Percentiles rank a stretch among this genome's conserved stretches.
These are phyloP conservation scores for Thumatha senex DNA, from an alignment of 2,888 invertebrate species.

Conservation along the genomic window DNA sequence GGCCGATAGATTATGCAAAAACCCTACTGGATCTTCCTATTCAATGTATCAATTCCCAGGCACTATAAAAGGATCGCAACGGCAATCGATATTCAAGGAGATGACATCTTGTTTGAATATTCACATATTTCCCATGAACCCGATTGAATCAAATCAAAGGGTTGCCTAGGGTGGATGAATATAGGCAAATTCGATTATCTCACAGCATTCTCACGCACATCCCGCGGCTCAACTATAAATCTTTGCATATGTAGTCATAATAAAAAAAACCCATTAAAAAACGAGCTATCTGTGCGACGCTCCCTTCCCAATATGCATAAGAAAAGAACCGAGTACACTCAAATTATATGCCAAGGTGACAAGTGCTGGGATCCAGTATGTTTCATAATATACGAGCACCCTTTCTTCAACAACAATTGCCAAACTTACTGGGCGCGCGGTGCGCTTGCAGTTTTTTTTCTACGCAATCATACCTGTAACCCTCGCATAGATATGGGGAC, in stretches of 20 bases:
- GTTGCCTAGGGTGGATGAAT: conserved; percentile 73
- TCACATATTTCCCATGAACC: conserved; percentile 76
- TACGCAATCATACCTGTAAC: conserved; percentile 67
- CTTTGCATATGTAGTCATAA: conserved; percentile 76
- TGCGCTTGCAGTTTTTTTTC: conserved; percentile 70
- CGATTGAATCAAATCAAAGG: conserved; percentile 67
- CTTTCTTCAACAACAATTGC: conserved; percentile 45
- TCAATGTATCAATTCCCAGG: conserved; percentile 80
- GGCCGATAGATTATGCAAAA: conserved; percentile 81
- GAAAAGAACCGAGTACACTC: conserved; percentile 73
- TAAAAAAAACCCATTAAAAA: conserved; percentile 78
- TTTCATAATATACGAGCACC: conserved; percentile 40
- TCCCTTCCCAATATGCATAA: conserved; percentile 76
- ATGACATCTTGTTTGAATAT: conserved; percentile 84
- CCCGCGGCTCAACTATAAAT: conserved; percentile 75
- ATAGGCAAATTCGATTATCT: conserved; percentile 84
- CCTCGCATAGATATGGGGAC: conserved; percentile 72
- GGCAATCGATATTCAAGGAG: conserved; percentile 82
- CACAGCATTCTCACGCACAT: conserved; percentile 79
- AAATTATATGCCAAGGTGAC: conserved; percentile 81
- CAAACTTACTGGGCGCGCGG: conserved; percentile 53
- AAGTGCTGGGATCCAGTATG: conserved; percentile 69
- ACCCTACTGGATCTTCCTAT: conserved; percentile 73
- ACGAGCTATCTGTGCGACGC: conserved; percentile 75
- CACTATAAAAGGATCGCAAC: conserved; percentile 69